Evolutionary conservation across 2,113 vertebrate genomes (phyloP), one percentile per base, ranked within the genome.

Genomic region (Ciconia stormi): DNA sequence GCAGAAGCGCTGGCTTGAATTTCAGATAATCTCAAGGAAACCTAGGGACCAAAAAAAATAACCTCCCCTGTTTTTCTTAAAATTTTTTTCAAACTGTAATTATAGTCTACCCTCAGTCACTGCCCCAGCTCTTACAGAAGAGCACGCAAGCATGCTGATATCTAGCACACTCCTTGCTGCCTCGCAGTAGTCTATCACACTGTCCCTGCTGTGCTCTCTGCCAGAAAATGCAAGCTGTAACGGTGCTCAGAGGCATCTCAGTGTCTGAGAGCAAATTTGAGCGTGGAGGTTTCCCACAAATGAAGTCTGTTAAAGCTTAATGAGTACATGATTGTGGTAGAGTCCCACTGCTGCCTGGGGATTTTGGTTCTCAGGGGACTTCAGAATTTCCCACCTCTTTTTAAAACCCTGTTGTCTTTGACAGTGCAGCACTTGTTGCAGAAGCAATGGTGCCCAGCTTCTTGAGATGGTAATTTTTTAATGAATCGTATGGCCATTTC

Each of bases 91-190:
- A 81, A 63, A 53, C 56, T 8, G 3, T 36, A 49, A 27, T 53
- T 78, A 29, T 23, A n/a, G 9, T 23, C 19, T 53, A 17, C 34
- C 6, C 2, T 61, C 72, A 50, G 42, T 42, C 19, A 20, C 29
- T 10, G 19, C 27, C 32, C 11, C 49, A 20, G 44, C 66, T 67
- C 16, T 76, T 38, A 22, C 0, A 0, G 30, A 52, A 42, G 34
- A 73, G 40, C 4, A 1, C 30, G 16, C 13, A 23, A 65, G 63
- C 36, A 12, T 7, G 30, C 21, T 50, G 38, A 62, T 21, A 26
- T 12, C 36, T 61, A 61, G 59, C n/a, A 42, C 4, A 32, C 27
- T 32, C 44, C 47, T 67, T 3, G 3, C 74, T 61, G 44, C 44
- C 53, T 61, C 56, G 76, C 30, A 34, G 26, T 5, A 27, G 16